Percentiles rank a stretch among this genome's conserved stretches.
Evolutionary conservation across 2,888 invertebrate genomes (phyloP).

Genomic region (Anthrax anthrax): DNA sequence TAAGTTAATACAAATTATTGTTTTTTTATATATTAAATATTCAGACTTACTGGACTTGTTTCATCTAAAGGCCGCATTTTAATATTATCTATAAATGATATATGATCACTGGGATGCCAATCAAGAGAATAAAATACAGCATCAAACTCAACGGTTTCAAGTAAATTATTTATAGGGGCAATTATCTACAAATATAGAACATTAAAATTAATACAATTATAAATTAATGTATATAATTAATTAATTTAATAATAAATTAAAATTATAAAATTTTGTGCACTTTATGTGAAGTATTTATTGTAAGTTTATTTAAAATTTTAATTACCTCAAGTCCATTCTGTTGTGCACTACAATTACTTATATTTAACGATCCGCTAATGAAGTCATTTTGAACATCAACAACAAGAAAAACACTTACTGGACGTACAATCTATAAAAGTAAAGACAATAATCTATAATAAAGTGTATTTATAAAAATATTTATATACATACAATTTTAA

Average conservation of each 20-base stretch:
- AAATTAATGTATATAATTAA: too few species aligned
- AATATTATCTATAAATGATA: conserved; percentile 91
- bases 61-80: conserved; percentile 57
- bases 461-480: not conserved
- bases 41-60: conserved; percentile 47
- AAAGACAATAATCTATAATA: conserved; percentile 3
- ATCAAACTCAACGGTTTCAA: conserved; percentile 72
- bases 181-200: conserved; percentile 45
- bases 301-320: not conserved
- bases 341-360: conserved; percentile 83
- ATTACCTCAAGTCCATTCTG: conserved; percentile 74
- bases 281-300: too few species aligned
- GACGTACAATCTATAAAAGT: conserved; percentile 57
- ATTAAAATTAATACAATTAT: too few species aligned
- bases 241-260: too few species aligned
- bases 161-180: conserved; percentile 74
- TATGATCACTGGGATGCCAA: conserved; percentile 94
- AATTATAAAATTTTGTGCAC: too few species aligned
- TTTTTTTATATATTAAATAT: conserved; percentile 2
- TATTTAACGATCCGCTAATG: conserved; percentile 83
- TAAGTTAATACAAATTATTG: too few species aligned
- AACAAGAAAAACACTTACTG: conserved; percentile 75
- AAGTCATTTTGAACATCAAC: conserved; percentile 99
- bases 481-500: conserved; percentile 58
- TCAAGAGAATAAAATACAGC: conserved; percentile 86